These are phyloP conservation scores for Antennarius maculatus DNA, from an alignment of 2,797 vertebrate species.

Conservation along the genomic window DNA sequence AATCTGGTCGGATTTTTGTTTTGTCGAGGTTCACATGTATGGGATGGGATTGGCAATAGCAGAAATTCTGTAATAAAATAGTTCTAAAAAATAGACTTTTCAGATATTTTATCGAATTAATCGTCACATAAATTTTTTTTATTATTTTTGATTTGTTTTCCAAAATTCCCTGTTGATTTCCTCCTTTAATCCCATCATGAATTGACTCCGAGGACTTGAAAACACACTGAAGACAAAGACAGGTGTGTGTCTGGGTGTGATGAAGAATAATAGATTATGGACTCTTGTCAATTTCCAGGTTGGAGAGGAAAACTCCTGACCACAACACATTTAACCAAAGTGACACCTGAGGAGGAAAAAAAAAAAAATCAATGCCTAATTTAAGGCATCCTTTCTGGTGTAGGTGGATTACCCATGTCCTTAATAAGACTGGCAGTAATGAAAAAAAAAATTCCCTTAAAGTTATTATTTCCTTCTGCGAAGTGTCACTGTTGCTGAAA, in stretches of 20 bases:
- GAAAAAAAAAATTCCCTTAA: conserved; percentile 60
- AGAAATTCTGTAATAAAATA: conserved; percentile 80
- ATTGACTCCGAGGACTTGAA: conserved; percentile 25
- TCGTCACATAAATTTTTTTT: background rate
- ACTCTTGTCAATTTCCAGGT: conserved; percentile 66
- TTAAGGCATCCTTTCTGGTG: conserved; percentile 71
- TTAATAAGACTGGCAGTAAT: conserved; percentile 64
- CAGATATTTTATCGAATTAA: conserved; percentile 28
- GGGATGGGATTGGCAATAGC: conserved; percentile 70
- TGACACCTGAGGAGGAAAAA: conserved; percentile 63
- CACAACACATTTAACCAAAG: conserved; percentile 75
- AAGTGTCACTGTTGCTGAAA: conserved; percentile 76
- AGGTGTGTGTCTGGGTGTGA: conserved; percentile 3
- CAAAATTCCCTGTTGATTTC: conserved; percentile 17
- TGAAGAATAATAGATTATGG: conserved; percentile 58
- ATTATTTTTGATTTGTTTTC: background rate
- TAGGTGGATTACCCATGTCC: conserved; percentile 70
- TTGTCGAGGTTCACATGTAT: conserved; percentile 35
- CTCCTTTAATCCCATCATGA: background rate
- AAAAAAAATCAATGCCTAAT: conserved; percentile 80
- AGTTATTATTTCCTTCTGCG: conserved; percentile 78
- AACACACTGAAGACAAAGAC: conserved; percentile 1
- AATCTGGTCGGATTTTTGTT: conserved; percentile 60
- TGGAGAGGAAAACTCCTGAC: conserved; percentile 50
- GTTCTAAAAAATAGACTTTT: conserved; percentile 65